Percentiles rank a stretch among this genome's conserved stretches.
These are phyloP conservation scores for Tyria jacobaeae DNA, from an alignment of 2,888 invertebrate species.

Conservation along the genomic window DNA sequence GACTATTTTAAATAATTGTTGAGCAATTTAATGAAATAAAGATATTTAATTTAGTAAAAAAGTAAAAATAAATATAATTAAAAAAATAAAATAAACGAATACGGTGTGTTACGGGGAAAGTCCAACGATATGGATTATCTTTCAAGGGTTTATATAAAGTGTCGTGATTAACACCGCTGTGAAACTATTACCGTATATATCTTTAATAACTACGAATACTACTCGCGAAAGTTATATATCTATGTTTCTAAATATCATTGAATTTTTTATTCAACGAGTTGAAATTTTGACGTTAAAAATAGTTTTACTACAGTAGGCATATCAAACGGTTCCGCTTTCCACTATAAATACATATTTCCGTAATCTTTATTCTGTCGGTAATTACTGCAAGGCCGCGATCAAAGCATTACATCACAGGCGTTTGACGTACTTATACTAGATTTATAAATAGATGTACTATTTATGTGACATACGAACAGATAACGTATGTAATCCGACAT, in stretches of 20 bases:
- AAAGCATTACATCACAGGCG: conserved; percentile 49
- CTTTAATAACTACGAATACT: background rate
- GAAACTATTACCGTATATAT: background rate
- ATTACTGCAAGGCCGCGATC: conserved; percentile 58
- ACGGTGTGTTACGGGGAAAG: no score
- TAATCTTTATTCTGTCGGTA: conserved; percentile 49
- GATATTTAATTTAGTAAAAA: no score
- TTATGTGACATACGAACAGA: conserved; percentile 48
- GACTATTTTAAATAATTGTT: no score
- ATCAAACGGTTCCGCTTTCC: conserved; percentile 34
- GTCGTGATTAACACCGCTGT: background rate
- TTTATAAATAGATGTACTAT: conserved; percentile 62
- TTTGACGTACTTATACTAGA: conserved; percentile 57
- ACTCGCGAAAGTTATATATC: background rate
- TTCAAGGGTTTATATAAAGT: background rate
- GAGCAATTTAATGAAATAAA: no score
- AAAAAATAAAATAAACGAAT: no score
- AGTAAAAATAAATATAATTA: no score
- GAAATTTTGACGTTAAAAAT: conserved; percentile 24
- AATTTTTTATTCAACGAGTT: background rate
- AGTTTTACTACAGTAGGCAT: conserved; percentile 19
- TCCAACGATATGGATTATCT: no score
- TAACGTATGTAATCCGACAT: conserved; percentile 25
- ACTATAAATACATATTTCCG: conserved; percentile 39
- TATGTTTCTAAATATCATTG: background rate